Evolutionary conservation across 2,888 invertebrate genomes (phyloP).

Genomic region (Sympetrum striolatum): DNA sequence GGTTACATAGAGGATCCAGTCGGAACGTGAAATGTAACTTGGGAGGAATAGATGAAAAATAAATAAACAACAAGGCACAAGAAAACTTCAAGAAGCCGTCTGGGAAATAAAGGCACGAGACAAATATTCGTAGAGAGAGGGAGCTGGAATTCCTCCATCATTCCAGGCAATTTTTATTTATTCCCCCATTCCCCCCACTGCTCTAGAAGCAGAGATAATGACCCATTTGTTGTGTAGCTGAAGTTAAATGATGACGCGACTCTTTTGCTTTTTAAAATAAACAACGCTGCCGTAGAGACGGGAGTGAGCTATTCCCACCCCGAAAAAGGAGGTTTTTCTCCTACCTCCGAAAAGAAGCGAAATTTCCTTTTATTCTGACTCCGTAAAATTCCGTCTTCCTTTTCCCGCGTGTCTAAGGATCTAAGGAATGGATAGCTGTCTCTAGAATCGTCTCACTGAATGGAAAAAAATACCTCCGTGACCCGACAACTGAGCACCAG

Average conservation of each 20-base stretch:
- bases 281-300: not conserved
- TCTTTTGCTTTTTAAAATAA: constrained; percentile 3
- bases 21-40: not conserved
- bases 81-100: not conserved
- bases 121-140: not conserved
- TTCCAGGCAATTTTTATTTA: not conserved
- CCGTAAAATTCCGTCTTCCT: not conserved
- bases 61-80: not conserved
- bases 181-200: not conserved
- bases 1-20: too few relatives aligned
- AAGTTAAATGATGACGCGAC: constrained; percentile 10
- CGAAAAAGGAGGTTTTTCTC: not conserved
- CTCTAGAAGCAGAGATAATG: not conserved
- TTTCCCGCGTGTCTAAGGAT: not conserved
- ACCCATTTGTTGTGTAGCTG: not conserved
- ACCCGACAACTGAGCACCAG: too few relatives aligned
- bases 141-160: not conserved
- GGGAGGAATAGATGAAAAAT: not conserved
- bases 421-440: not conserved
- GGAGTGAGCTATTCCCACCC: not conserved
- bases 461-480: too few relatives aligned
- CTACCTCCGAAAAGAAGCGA: not conserved
- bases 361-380: not conserved
- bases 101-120: not conserved
- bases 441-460: not conserved